Evolutionary conservation across 2,888 invertebrate species (phyloP).

Genomic region (Unio pictorum): DNA sequence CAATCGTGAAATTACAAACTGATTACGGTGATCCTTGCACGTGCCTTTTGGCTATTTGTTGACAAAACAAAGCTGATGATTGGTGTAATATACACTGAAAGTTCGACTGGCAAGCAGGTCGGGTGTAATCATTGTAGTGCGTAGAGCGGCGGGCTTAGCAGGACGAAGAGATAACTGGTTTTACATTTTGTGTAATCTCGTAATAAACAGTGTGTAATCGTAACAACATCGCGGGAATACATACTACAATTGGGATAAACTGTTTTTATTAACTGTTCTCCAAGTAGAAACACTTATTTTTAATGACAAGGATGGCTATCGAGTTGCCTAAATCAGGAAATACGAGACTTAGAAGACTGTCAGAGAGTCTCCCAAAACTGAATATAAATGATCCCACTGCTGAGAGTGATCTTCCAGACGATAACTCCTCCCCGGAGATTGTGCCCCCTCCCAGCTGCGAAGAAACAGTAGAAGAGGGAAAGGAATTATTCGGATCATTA

Average conservation of each 20-base stretch:
- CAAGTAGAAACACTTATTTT: neutral
- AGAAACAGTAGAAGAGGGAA: constrained; percentile 39
- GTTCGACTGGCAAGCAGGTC: too few relatives aligned
- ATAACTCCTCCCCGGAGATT: constrained; percentile 9
- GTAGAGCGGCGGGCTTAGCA: too few relatives aligned
- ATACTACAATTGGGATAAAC: too few relatives aligned
- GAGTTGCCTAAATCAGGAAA: neutral
- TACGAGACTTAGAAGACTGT: constrained; percentile 15
- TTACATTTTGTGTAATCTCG: too few relatives aligned
- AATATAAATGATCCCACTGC: neutral
- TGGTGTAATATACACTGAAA: too few relatives aligned
- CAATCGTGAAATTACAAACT: constrained; percentile 2
- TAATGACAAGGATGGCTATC: neutral
- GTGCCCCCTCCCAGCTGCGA: constrained; percentile 9
- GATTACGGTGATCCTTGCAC: neutral
- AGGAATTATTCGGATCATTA: constrained; percentile 31
- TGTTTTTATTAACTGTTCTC: too few relatives aligned
- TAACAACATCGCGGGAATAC: too few relatives aligned
- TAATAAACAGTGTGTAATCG: too few relatives aligned
- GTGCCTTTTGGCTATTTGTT: neutral
- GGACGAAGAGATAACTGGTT: too few relatives aligned
- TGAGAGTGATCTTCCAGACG: constrained; percentile 10
- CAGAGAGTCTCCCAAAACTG: constrained; percentile 14
- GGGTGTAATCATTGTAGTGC: too few relatives aligned
- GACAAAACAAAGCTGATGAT: too few relatives aligned